Evolutionary conservation across 1,140 invertebrate genomes (phyloP).

Genomic region (Pogonomyrmex barbatus): DNA sequence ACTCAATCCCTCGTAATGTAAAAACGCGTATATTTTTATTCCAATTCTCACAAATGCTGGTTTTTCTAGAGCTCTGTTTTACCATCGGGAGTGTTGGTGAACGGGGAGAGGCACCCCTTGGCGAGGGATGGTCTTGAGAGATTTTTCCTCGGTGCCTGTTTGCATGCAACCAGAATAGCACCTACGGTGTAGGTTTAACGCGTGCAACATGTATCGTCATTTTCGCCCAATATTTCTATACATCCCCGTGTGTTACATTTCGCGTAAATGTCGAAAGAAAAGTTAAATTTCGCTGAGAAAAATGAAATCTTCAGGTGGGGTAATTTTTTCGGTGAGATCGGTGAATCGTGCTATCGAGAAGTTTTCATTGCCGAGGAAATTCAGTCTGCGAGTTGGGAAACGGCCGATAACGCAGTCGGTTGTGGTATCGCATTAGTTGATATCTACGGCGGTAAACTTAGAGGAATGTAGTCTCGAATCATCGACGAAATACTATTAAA

Average conservation of each 20-base stretch:
- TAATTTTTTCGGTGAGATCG: background rate
- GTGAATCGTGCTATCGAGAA: background rate
- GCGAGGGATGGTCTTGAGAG: background rate
- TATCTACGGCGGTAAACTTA: background rate
- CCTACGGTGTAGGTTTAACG: constrained; percentile 57
- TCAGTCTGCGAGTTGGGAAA: background rate
- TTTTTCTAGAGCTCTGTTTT: background rate
- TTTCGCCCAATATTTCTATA: background rate
- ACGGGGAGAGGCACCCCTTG: background rate
- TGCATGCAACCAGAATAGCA: constrained; percentile 70
- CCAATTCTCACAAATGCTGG: background rate
- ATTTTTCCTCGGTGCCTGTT: constrained; percentile 56
- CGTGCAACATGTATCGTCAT: constrained; percentile 23
- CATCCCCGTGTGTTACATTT: background rate
- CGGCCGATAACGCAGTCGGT: constrained; percentile 8
- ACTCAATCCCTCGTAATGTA: background rate
- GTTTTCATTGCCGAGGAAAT: background rate
- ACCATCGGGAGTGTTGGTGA: background rate
- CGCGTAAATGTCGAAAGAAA: background rate
- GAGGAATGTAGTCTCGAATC: background rate
- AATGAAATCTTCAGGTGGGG: background rate
- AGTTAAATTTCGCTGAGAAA: background rate
- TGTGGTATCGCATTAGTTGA: background rate
- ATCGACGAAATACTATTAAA: background rate
- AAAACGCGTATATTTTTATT: background rate